A percentile compares a stretch with the other conserved stretches of the same genome.
phyloP scores from a whole-genome alignment of 2,797 vertebrate genomes.

The Acropternis orthonyx region DNA sequence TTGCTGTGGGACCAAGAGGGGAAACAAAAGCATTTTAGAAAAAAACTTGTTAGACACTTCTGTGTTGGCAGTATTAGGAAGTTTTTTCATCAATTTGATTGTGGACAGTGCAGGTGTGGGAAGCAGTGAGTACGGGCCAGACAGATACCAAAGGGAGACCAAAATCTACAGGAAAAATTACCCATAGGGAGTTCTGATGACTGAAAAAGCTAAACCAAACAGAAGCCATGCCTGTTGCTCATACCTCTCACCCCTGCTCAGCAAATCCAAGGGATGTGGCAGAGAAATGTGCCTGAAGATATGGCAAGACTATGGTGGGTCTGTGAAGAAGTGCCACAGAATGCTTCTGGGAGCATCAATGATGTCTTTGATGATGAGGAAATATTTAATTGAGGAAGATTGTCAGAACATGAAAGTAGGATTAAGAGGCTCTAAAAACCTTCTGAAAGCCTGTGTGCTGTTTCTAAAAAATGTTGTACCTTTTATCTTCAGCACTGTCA shows the following conservation, averaged over 20 bases:
- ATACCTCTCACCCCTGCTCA: not conserved
- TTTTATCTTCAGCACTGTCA: not conserved
- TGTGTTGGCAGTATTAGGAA: not conserved
- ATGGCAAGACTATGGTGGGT: not conserved
- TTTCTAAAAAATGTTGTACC: not conserved
- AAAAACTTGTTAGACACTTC: not conserved
- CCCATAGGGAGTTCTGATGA: not conserved
- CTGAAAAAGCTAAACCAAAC: not conserved
- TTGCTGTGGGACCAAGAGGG: not conserved
- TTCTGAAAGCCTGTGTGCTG: not conserved
- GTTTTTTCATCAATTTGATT: not conserved
- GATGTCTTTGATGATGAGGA: not conserved
- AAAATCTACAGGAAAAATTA: not conserved
- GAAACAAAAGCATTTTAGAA: not conserved
- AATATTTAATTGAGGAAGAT: not conserved
- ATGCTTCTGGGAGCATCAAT: not conserved
- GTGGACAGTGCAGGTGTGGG: not conserved
- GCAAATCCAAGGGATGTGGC: not conserved
- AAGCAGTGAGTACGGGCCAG: not conserved
- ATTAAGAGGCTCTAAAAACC: constrained; percentile 8
- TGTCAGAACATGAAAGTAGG: not conserved
- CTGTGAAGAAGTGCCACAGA: not conserved
- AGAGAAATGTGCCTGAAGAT: not conserved
- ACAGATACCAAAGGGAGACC: not conserved
- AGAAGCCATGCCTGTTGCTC: not conserved